Evolutionary conservation across 2,888 invertebrate genomes (phyloP).

Genomic region (Lucinisca nassula): DNA sequence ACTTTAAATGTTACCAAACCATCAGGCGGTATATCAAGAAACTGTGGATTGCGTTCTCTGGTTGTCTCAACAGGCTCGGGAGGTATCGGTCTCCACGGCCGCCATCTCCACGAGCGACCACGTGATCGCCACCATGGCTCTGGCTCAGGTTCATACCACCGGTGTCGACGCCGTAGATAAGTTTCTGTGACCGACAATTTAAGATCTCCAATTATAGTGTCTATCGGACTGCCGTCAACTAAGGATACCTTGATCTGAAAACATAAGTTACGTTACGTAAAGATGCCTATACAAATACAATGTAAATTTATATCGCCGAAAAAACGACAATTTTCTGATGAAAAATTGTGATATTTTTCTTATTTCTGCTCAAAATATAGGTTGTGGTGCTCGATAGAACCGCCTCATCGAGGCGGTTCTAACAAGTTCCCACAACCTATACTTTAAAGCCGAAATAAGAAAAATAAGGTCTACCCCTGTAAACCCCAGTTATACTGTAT

Average conservation of each 20-base stretch:
- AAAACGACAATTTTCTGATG: no score
- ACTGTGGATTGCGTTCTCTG: neutral
- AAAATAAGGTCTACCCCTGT: no score
- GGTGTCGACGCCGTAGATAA: neutral
- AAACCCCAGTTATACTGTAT: no score
- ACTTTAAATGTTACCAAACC: slow-evolving; percentile 51
- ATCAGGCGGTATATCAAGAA: slow-evolving; percentile 40
- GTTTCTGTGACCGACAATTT: neutral
- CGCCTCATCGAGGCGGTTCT: no score
- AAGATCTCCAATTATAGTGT: slow-evolving; percentile 28
- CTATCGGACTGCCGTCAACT: slow-evolving; percentile 67
- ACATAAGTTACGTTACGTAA: no score
- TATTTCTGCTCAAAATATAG: no score
- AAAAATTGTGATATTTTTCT: no score
- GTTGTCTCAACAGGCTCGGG: neutral
- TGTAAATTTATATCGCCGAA: no score
- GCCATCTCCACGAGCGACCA: neutral
- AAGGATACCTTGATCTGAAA: slow-evolving; percentile 74
- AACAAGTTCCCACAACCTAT: no score
- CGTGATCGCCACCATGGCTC: neutral
- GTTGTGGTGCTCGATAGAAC: no score
- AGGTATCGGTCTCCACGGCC: slow-evolving; percentile 13
- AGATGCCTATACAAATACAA: no score
- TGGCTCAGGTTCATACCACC: neutral
- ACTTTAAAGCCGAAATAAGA: no score